Evolutionary conservation across 1,140 invertebrate species (phyloP).

Genomic region (Drosophila burlai): DNA sequence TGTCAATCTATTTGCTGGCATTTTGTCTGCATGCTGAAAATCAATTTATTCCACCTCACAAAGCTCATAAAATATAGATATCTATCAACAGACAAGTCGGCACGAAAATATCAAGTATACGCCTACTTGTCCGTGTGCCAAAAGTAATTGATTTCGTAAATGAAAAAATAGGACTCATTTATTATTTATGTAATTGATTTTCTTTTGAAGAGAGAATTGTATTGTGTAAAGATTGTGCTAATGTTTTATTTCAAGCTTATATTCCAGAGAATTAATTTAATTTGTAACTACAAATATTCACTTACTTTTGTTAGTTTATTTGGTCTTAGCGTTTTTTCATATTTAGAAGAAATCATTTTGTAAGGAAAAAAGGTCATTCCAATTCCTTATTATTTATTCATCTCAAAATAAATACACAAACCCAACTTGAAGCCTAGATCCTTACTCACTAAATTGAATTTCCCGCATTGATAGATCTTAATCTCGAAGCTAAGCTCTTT

Average conservation of each 20-base stretch:
- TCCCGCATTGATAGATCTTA: neutral
- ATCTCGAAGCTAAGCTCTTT: constrained; percentile 18
- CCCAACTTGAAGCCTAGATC: neutral
- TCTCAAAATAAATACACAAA: neutral
- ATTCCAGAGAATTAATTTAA: neutral
- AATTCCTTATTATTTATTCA: neutral
- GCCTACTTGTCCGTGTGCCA: constrained; percentile 1
- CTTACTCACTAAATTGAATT: constrained; percentile 13
- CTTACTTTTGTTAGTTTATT: neutral
- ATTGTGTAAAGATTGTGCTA: too few relatives aligned
- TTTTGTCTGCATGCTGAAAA: constrained; percentile 10
- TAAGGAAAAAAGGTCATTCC: neutral
- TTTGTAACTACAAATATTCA: neutral
- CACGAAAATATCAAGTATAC: constrained; percentile 32
- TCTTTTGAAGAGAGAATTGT: neutral
- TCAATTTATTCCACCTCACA: constrained; percentile 17
- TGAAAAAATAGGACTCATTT: neutral
- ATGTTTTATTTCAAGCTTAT: neutral
- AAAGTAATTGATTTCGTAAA: constrained; percentile 14
- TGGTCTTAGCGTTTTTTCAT: neutral
- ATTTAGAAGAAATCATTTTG: neutral
- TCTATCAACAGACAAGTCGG: constrained; percentile 11
- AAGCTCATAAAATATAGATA: constrained; percentile 20
- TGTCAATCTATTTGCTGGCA: constrained; percentile 6
- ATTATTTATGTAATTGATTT: constrained; percentile 8